phyloP scores from a whole-genome alignment of 2,888 invertebrate species.

The Lingula anatina region DNA sequence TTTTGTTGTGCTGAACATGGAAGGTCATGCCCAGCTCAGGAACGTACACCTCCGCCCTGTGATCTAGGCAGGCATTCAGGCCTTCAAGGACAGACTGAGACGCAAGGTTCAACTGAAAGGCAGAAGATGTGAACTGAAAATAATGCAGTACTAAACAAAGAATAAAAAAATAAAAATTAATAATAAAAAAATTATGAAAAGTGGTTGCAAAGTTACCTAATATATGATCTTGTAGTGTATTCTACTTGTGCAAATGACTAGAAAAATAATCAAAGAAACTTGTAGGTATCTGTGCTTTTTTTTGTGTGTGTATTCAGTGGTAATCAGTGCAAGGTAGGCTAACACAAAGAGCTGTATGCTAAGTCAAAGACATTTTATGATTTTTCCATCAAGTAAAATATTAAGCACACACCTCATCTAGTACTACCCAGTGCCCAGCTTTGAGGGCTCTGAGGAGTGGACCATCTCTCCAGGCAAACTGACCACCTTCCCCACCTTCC shows the following conservation, averaged over 20 bases:
- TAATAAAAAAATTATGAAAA: neutral
- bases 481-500: conserved; percentile 77
- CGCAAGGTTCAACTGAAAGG: conserved; percentile 78
- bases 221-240: no score
- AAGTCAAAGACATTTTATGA: neutral
- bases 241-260: no score
- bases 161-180: no score
- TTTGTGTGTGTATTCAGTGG: no score
- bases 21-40: conserved; percentile 90
- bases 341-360: neutral
- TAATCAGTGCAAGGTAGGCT: no score
- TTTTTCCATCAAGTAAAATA: neutral
- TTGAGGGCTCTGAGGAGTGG: conserved; percentile 89
- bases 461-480: conserved; percentile 95
- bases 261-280: no score
- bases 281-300: no score
- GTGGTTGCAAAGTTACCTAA: neutral
- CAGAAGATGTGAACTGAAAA: no score
- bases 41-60: conserved; percentile 90
- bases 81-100: conserved; percentile 98
- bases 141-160: no score
- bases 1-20: conserved; percentile 64
- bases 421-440: conserved; percentile 88
- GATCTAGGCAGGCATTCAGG: conserved; percentile 96
- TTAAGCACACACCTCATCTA: conserved; percentile 70